Base-by-base conservation (phyloP, 1,140 invertebrate species). In the Nephila pilipes region DNA sequence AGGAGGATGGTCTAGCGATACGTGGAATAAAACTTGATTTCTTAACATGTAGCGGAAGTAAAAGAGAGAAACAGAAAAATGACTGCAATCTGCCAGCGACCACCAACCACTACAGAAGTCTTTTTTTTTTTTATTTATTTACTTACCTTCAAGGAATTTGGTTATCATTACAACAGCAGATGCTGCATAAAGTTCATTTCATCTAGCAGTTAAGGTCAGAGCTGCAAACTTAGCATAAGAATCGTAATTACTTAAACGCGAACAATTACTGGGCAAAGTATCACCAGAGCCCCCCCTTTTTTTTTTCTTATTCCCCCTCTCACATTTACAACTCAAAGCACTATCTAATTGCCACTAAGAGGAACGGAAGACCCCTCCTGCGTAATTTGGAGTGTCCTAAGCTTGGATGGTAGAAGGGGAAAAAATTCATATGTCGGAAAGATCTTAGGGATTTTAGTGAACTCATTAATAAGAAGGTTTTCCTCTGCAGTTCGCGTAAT, bases 201-300 rank as follows among this genome's bases (percentile, higher is more conserved):
- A 32, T 32, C 29, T 2, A 75, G 69, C 69, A 75, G 69, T 75
- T 75, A 75, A 75, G 69, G 69, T 75, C 29, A 75, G 29, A 75
- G 69, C 5, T 32, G 29, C 81, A 83, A 63, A 63, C 85, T 60
- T 60, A 63, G 55, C 55, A 63, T 63, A 85, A 85, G 57, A 85
- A 85, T 92, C 36, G 58, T 92, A 92, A 92, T 92, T 65, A 92
- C 90, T 85, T 85, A 92, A 92, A 63, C 83, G 60, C 29, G 38
- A 69, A 57, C 58, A 69, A 85, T 92, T 85, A 36, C 81, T 69
- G 25, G 25, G 58, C 79, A 60, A 88, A 69, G 25, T 85, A 57
- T 85, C 55, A 57, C 54, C 29, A 58, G 38, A 58, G n/a, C 60
- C 36, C 14, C 46, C 60, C 29, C 25, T 14, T 63, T 80, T n/a